Percentiles rank a stretch among this genome's conserved stretches.
phyloP scores from a whole-genome alignment of 2,113 vertebrate species.

The Herpailurus yagouaroundi region DNA sequence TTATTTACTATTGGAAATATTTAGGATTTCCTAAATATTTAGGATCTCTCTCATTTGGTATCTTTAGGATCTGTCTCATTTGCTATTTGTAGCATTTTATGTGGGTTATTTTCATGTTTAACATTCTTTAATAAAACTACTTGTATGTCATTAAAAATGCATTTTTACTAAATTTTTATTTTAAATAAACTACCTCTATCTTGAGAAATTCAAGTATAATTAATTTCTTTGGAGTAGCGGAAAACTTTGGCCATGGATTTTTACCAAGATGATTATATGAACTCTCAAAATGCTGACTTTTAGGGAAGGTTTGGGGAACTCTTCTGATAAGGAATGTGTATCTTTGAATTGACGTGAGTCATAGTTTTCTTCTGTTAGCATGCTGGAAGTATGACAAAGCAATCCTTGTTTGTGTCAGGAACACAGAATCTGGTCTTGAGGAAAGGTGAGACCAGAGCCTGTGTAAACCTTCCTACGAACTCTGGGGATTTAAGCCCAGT shows the following conservation, averaged over 20 bases:
- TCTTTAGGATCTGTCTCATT: background rate
- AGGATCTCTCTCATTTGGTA: background rate
- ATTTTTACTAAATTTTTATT: background rate
- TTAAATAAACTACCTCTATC: background rate
- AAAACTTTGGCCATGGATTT: background rate
- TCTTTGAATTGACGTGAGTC: slow-evolving; percentile 12
- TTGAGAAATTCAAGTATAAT: slow-evolving; percentile 26
- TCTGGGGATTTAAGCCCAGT: slow-evolving; percentile 76
- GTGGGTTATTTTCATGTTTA: background rate
- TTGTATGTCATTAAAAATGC: background rate
- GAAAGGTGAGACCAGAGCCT: slow-evolving; percentile 64
- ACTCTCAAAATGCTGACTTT: slow-evolving; percentile 15
- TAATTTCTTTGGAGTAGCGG: background rate
- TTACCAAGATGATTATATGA: background rate
- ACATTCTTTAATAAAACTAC: background rate
- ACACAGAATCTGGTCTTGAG: slow-evolving; percentile 59
- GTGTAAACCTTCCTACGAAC: slow-evolving; percentile 61
- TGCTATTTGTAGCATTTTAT: background rate
- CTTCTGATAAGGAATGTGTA: slow-evolving; percentile 54
- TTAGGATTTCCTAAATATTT: background rate
- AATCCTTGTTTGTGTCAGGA: slow-evolving; percentile 61
- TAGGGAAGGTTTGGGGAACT: slow-evolving; percentile 50
- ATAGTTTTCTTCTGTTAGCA: slow-evolving; percentile 31
- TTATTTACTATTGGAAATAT: background rate
- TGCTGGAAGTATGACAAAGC: slow-evolving; percentile 53